Evolutionary conservation across 2,113 vertebrate genomes (phyloP).

Genomic region (Myocastor coypus): DNA sequence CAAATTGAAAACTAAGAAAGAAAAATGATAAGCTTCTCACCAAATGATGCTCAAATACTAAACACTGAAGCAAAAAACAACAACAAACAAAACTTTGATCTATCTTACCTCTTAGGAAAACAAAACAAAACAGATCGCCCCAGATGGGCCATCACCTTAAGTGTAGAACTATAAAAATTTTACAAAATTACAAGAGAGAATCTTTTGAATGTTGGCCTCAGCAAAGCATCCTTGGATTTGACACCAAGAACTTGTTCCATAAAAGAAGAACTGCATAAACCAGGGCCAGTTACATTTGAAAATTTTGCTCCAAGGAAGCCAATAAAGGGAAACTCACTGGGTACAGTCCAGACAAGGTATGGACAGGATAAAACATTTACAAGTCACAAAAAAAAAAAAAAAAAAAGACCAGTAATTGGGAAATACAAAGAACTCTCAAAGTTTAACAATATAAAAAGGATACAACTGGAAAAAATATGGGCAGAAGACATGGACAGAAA

Average conservation of each 20-base stretch:
- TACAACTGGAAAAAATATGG: neutral
- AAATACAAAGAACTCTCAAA: slow-evolving; percentile 18
- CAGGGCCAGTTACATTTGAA: neutral
- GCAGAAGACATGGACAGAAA: neutral
- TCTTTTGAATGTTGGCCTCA: neutral
- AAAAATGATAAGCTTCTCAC: neutral
- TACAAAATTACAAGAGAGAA: neutral
- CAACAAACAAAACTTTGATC: neutral
- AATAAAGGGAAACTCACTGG: neutral
- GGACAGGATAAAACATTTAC: neutral
- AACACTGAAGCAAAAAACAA: rapidly evolving
- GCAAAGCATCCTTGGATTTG: neutral
- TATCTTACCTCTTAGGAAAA: neutral
- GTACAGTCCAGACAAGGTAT: neutral
- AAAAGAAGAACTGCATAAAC: neutral
- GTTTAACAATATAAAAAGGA: neutral
- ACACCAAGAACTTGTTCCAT: neutral
- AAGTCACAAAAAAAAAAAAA: slow-evolving; percentile 2
- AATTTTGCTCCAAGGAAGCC: neutral
- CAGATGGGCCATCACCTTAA: neutral
- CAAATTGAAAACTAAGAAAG: neutral
- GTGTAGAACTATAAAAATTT: neutral
- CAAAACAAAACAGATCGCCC: slow-evolving; percentile 20
- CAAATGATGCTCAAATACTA: neutral
- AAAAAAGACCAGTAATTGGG: neutral